A percentile compares a stretch with the other conserved stretches of the same genome.
phyloP scores from a whole-genome alignment of 2,888 invertebrate genomes.

The Platypus cylindrus region DNA sequence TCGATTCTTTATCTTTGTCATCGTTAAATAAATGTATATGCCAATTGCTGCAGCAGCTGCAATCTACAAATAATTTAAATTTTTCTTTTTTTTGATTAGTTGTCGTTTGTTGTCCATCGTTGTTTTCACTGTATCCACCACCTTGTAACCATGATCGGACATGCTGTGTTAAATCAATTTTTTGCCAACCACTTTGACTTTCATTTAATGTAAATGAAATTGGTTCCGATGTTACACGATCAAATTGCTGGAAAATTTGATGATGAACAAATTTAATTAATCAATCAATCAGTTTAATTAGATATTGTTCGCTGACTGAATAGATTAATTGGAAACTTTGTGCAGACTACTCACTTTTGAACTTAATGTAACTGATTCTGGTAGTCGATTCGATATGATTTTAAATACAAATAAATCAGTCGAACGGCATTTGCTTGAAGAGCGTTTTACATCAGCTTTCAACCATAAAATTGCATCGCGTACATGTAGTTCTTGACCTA shows the following conservation, averaged over 20 bases:
- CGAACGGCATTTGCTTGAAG: conserved; percentile 23
- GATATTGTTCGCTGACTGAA: too few species aligned
- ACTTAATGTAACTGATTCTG: conserved; percentile 49
- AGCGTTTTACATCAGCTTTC: conserved; percentile 40
- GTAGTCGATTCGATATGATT: conserved; percentile 33
- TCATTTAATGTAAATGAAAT: conserved; percentile 36
- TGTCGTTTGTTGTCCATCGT: too few species aligned
- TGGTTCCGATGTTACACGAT: conserved; percentile 43
- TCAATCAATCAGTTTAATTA: too few species aligned
- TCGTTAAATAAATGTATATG: conserved; percentile 48
- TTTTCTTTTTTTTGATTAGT: too few species aligned
- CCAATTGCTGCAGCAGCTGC: conserved; percentile 73
- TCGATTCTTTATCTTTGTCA: conserved; percentile 30
- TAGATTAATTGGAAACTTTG: not conserved
- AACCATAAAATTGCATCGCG: conserved; percentile 71
- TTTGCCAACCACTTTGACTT: conserved; percentile 69
- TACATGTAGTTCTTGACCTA: conserved; percentile 53
- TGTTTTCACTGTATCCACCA: too few species aligned
- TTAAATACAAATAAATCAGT: conserved; percentile 33
- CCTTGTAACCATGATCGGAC: conserved; percentile 59
- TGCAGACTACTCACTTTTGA: conserved; percentile 42
- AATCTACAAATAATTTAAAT: conserved; percentile 70
- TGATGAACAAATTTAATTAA: too few species aligned
- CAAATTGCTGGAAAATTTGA: conserved; percentile 51
- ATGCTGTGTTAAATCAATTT: conserved; percentile 68